Evolutionary conservation across 1,140 invertebrate genomes (phyloP).

Genomic region (Palaemon carinicauda): DNA sequence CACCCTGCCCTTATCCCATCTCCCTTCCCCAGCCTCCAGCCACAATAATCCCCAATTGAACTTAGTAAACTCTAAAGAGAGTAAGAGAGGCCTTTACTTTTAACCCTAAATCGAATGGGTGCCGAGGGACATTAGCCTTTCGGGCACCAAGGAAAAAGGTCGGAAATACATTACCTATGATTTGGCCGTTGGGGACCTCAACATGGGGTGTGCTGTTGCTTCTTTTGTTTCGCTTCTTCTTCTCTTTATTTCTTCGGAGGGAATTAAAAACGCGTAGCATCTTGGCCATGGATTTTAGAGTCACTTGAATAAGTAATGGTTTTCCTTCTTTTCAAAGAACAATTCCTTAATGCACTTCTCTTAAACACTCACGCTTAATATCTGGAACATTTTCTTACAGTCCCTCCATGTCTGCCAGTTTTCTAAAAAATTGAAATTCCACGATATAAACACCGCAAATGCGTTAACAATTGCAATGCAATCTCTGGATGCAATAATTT

Average conservation of each 20-base stretch:
- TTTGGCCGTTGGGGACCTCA: constrained; percentile 19
- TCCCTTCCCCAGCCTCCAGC: no score
- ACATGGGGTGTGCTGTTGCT: constrained; percentile 34
- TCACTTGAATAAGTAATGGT: not conserved
- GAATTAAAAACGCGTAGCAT: constrained; percentile 50
- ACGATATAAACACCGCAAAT: no score
- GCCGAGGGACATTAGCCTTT: no score
- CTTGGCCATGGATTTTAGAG: constrained; percentile 27
- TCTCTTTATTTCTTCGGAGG: constrained; percentile 37
- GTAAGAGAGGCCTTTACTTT: not conserved
- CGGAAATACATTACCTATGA: not conserved
- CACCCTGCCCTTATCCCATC: no score
- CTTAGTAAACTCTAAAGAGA: not conserved
- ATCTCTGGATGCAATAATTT: not conserved
- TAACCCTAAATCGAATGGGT: not conserved
- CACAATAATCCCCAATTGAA: no score
- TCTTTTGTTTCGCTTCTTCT: constrained; percentile 38
- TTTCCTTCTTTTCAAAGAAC: not conserved
- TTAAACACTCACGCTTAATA: no score
- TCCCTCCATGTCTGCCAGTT: no score
- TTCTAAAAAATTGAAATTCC: no score
- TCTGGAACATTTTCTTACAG: no score
- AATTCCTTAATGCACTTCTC: no score
- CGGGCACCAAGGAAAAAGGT: not conserved
- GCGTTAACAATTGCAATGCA: no score